A percentile compares a stretch with the other conserved stretches of the same genome.
These are phyloP conservation scores for Oscheius sp. DNA, from an alignment of 2,888 invertebrate species.

Conservation along the genomic window DNA sequence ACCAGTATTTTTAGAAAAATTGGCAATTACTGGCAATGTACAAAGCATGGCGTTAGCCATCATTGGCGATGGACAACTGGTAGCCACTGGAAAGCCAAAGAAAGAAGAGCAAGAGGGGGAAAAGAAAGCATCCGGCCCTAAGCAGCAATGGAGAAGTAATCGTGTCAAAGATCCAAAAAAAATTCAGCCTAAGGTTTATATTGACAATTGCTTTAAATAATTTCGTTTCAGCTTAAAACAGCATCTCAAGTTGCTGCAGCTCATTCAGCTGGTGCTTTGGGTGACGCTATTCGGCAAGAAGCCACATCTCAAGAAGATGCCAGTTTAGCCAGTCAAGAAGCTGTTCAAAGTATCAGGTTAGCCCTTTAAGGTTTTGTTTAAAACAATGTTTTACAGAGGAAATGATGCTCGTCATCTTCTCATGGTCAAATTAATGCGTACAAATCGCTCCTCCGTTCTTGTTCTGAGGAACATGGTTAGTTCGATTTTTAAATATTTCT, in stretches of 20 bases:
- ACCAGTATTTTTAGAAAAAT: conserved; percentile 21
- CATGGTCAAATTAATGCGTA: conserved; percentile 92
- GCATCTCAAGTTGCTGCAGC: conserved; percentile 61
- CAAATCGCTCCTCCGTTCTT: conserved; percentile 79
- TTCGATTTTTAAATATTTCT: background rate
- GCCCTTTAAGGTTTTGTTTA: background rate
- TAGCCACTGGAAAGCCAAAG: conserved; percentile 50
- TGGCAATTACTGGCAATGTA: conserved; percentile 63
- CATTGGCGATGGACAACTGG: conserved; percentile 45
- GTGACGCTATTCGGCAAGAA: conserved; percentile 72
- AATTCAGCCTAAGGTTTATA: conserved; percentile 57
- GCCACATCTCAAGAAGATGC: conserved; percentile 74
- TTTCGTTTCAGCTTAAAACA: conserved; percentile 18
- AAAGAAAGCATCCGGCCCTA: conserved; percentile 26
- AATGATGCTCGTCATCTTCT: conserved; percentile 85
- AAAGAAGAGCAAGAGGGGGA: conserved; percentile 25
- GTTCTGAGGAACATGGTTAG: conserved; percentile 93
- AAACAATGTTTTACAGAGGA: conserved; percentile 77
- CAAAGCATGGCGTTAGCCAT: conserved; percentile 64
- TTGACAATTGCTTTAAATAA: background rate
- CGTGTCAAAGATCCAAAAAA: conserved; percentile 58
- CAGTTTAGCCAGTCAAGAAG: conserved; percentile 76
- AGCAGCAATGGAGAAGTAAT: conserved; percentile 35
- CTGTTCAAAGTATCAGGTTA: conserved; percentile 63
- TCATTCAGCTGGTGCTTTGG: conserved; percentile 69